Evolutionary conservation across 2,797 vertebrate genomes (phyloP), one percentile per base, ranked within the genome.

Genomic region (Graptemys geographica): DNA sequence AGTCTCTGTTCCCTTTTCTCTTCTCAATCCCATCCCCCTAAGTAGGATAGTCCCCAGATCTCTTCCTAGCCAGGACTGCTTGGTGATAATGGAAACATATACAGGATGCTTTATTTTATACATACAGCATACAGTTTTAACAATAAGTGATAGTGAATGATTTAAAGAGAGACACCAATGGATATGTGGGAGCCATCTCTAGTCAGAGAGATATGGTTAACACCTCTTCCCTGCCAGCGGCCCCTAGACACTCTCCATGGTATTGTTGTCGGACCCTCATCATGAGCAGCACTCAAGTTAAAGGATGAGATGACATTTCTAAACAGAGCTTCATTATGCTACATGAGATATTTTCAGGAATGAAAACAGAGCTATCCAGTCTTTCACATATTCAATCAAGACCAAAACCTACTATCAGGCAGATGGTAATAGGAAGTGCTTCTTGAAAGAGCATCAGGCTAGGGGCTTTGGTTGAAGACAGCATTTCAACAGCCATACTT

Each of bases 401-500:
- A 76, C 21, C 2, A 76, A 76, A 93, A 33, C 37, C 88, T 86
- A 81, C 44, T n/a, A 55, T 37, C 84, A 88, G 31, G 81, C n/a
- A 92, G 41, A 88, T n/a, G n/a, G 27, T 89, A 33, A 86, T 4
- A 76, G 7, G 47, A 92, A 86, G 31, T 81, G 25, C 55, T 72
- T 81, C 85, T 51, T 11, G 19, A 90, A 89, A 83, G 87, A 59
- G 2, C 10, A 2, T 56, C 87, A 33, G 2, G 27, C 4, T 33
- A 88, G 25, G 59, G 62, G 27, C 74, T 84, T 85, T 78, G 18
- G 52, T 47, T 90, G 59, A 91, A 95, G 53, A 81, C 5, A 84
- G 37, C 15, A 82, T 80, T 94, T 89, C 87, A 93, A 88, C 23
- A 92, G 47, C 47, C 41, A 85, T 1, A 55, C 84, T 91, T 93